Conservation (phyloP, 2,113 vertebrate species). For the Salvelinus sp. region DNA sequence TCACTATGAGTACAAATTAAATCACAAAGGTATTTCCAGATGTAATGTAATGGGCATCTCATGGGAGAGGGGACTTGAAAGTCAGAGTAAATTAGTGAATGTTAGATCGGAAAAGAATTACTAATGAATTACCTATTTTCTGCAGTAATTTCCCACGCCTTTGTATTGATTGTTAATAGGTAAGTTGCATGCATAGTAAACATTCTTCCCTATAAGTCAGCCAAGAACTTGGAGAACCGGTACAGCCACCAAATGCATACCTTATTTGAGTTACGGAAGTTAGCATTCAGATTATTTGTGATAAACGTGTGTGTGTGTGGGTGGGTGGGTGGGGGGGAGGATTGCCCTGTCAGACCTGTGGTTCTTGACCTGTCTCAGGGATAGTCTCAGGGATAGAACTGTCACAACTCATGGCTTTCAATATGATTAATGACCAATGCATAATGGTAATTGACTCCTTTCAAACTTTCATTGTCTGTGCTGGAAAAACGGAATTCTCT, state of each 20-base stretch:
- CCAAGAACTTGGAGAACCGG: too few species aligned
- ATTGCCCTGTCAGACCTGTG: background rate
- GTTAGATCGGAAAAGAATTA: background rate
- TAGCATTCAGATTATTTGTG: too few species aligned
- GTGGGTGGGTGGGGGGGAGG: too few species aligned
- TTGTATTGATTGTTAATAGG: slow-evolving; percentile 1
- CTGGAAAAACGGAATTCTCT: background rate
- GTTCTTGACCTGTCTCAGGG: background rate
- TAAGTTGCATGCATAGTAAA: background rate
- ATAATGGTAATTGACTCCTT: background rate
- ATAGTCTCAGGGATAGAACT: background rate
- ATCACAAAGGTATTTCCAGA: background rate
- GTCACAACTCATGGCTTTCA: background rate
- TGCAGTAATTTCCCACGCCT: background rate
- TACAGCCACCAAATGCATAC: too few species aligned
- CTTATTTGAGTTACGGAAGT: too few species aligned
- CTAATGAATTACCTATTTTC: background rate
- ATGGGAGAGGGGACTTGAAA: background rate
- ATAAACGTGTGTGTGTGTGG: too few species aligned
- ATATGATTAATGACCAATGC: background rate
- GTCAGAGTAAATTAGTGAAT: background rate
- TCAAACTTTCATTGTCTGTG: background rate
- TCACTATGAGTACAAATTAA: background rate
- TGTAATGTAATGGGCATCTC: background rate
- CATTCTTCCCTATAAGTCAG: background rate